These are phyloP conservation scores for Phenganax marumi DNA, from an alignment of 92 coral and sea anemone genomes.

Conservation along the genomic window DNA sequence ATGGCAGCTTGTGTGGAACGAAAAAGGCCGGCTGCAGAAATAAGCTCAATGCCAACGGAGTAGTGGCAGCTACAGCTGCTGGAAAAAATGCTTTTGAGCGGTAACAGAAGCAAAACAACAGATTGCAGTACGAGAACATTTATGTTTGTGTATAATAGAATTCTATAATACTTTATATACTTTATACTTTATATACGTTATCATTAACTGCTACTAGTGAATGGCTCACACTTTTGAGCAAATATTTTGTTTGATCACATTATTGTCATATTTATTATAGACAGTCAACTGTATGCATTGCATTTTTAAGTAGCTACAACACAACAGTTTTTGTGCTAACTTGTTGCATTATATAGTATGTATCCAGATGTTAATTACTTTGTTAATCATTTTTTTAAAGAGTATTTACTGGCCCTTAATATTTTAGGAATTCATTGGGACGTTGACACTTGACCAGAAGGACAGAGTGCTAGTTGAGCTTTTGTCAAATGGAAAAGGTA, in stretches of 20 bases:
- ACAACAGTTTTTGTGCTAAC: too few relatives aligned
- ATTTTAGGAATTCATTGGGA: slow-evolving; percentile 43
- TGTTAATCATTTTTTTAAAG: not conserved
- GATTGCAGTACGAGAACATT: slow-evolving; percentile 3
- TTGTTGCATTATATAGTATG: not conserved
- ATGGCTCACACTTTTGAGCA: not conserved
- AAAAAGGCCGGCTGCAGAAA: slow-evolving; percentile 49
- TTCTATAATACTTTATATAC: not conserved
- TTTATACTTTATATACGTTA: not conserved
- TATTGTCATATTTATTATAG: too few relatives aligned
- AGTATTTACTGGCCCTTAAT: not conserved
- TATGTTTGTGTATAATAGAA: not conserved
- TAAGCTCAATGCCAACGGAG: slow-evolving; percentile 13
- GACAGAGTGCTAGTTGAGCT: slow-evolving; percentile 43
- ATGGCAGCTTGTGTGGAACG: slow-evolving; percentile 56
- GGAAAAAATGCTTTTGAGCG: slow-evolving; percentile 53
- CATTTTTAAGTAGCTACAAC: too few relatives aligned
- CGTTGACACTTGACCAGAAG: slow-evolving; percentile 41
- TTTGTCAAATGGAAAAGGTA: slow-evolving; percentile 55
- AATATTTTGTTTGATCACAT: too few relatives aligned
- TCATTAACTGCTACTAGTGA: slow-evolving; percentile 18
- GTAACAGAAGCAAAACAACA: slow-evolving; percentile 19
- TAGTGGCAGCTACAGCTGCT: slow-evolving; percentile 33
- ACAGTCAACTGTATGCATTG: too few relatives aligned
- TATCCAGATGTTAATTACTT: not conserved